Conservation (phyloP, 1,140 invertebrate genomes). For the Andricus grossulariae region DNA sequence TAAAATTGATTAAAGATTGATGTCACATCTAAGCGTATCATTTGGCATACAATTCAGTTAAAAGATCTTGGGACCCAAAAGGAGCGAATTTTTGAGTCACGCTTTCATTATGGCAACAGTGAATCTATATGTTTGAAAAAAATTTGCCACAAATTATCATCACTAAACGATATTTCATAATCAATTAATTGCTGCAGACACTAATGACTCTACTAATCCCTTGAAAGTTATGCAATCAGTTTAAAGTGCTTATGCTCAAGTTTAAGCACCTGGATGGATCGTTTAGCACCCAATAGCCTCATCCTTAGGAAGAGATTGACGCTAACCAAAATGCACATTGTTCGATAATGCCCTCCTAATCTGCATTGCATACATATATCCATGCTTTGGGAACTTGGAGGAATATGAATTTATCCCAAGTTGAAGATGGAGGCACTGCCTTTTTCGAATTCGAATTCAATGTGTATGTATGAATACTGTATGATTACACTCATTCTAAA, state of each 20-base stretch:
- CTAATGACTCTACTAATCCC: background rate
- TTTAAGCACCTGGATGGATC: background rate
- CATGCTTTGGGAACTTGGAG: background rate
- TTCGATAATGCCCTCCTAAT: constrained; percentile 12
- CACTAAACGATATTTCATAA: too few relatives aligned
- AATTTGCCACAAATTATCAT: too few relatives aligned
- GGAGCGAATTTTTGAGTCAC: too few relatives aligned
- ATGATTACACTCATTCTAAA: background rate
- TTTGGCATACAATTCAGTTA: too few relatives aligned
- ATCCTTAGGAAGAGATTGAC: background rate
- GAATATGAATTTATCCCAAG: background rate
- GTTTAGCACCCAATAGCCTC: background rate
- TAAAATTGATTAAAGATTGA: too few relatives aligned
- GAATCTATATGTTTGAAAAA: too few relatives aligned
- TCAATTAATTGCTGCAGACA: background rate
- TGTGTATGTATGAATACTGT: background rate
- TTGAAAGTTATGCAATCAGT: background rate
- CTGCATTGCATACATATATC: constrained; percentile 9
- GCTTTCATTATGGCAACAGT: too few relatives aligned
- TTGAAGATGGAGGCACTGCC: background rate
- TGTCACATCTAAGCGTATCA: too few relatives aligned
- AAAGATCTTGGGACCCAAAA: too few relatives aligned
- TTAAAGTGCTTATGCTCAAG: background rate
- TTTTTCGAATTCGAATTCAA: background rate
- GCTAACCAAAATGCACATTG: constrained; percentile 18